phyloP scores from a whole-genome alignment of 2,888 invertebrate species.

The Drosophila diplacantha region DNA sequence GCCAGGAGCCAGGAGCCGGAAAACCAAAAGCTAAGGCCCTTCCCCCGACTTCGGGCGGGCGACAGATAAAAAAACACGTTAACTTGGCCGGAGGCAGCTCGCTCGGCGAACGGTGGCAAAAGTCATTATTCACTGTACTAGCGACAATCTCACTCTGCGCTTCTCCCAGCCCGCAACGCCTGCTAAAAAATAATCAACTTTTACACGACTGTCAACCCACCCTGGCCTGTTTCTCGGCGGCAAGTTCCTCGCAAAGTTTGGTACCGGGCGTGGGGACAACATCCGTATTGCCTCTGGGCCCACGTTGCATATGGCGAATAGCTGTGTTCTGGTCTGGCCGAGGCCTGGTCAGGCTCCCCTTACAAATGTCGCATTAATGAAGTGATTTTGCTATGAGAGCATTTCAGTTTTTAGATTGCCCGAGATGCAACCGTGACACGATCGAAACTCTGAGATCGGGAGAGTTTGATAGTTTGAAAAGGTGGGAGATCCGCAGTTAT shows the following conservation, averaged over 20 bases:
- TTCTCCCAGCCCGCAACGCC: conserved; percentile 9
- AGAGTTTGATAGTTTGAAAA: too few species aligned
- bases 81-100: conserved; percentile 61
- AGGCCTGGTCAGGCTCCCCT: conserved; percentile 41
- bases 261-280: conserved; percentile 55
- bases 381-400: conserved; percentile 72
- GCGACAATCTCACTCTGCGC: conserved; percentile 40
- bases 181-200: conserved; percentile 72
- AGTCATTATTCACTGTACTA: conserved; percentile 73
- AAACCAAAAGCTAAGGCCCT: conserved; percentile 29
- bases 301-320: conserved; percentile 43
- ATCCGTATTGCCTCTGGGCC: conserved; percentile 49
- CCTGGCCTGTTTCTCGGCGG: conserved; percentile 39
- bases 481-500: background rate
- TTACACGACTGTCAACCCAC: conserved; percentile 70
- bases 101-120: conserved; percentile 50
- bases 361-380: conserved; percentile 76
- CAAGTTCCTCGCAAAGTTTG: conserved; percentile 67
- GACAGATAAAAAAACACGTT: conserved; percentile 57
- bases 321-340: conserved; percentile 36
- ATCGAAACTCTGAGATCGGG: background rate
- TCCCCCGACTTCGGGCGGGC: conserved; percentile 28
- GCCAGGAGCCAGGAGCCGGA: conserved; percentile 10
- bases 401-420: conserved; percentile 48
- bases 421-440: conserved; percentile 15